Evolutionary conservation across 1,140 invertebrate genomes (phyloP).

Genomic region (Aphelinus certus): DNA sequence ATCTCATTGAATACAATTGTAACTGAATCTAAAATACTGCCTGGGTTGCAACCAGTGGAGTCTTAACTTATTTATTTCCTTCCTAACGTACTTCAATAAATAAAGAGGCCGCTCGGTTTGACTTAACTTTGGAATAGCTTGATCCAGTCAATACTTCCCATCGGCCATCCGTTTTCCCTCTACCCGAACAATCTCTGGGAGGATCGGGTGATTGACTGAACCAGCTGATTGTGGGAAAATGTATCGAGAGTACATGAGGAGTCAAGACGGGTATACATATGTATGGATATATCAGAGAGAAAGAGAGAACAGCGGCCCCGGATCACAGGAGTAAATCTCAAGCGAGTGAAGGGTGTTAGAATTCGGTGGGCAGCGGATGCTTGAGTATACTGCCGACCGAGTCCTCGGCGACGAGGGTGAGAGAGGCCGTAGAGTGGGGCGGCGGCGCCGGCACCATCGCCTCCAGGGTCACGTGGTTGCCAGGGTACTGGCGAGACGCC

Average conservation of each 20-base stretch:
- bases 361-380: conserved; percentile 60
- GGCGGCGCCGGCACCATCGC: conserved; percentile 57
- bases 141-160: too few relatives aligned
- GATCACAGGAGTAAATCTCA: conserved; percentile 22
- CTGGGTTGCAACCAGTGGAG: too few relatives aligned
- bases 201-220: too few relatives aligned
- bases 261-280: too few relatives aligned
- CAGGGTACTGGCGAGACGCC: conserved; percentile 59
- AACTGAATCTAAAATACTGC: too few relatives aligned
- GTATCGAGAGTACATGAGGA: too few relatives aligned
- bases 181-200: too few relatives aligned
- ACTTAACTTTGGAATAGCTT: neutral
- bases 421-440: conserved; percentile 50
- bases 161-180: too few relatives aligned
- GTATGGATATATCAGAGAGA: too few relatives aligned
- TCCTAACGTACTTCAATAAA: neutral
- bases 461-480: conserved; percentile 56
- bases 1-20: too few relatives aligned
- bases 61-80: neutral
- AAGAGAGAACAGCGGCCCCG: neutral
- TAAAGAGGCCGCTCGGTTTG: conserved; percentile 5
- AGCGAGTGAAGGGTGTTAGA: conserved; percentile 42
- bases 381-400: conserved; percentile 64
- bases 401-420: conserved; percentile 63
- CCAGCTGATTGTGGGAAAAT: too few relatives aligned